These are phyloP conservation scores for Odontamblyopus rebecca DNA, from an alignment of 2,797 vertebrate species.

Conservation along the genomic window DNA sequence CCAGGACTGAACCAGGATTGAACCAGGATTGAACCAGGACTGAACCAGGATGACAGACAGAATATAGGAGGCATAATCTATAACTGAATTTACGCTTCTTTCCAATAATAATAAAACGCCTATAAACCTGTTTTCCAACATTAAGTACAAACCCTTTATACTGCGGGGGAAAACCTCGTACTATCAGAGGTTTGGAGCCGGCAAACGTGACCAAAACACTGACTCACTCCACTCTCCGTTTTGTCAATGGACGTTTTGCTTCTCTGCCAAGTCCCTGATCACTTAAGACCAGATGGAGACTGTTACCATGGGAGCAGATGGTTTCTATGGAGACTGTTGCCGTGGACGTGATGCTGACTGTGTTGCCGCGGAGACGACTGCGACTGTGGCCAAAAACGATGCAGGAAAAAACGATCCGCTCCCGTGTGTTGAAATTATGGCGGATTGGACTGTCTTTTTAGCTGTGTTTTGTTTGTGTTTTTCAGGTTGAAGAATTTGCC, in stretches of 20 bases:
- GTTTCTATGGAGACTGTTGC: slow-evolving; percentile 65
- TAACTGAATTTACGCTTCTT: too few relatives aligned
- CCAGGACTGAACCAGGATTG: too few relatives aligned
- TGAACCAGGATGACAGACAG: too few relatives aligned
- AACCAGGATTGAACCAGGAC: too few relatives aligned
- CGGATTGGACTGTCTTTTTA: not conserved
- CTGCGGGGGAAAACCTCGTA: slow-evolving; percentile 11
- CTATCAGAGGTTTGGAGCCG: not conserved
- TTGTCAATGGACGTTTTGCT: slow-evolving; percentile 53
- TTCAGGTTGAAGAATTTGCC: slow-evolving; percentile 96
- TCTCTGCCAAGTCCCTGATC: slow-evolving; percentile 14
- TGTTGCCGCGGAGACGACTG: slow-evolving; percentile 61
- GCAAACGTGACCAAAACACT: slow-evolving; percentile 14
- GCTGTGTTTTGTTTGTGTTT: not conserved
- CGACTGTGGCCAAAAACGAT: not conserved
- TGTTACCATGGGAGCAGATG: slow-evolving; percentile 64
- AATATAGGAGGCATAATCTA: too few relatives aligned
- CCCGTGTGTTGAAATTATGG: not conserved
- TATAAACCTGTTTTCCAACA: too few relatives aligned
- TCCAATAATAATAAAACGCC: too few relatives aligned
- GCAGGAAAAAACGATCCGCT: too few relatives aligned
- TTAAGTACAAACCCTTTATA: not conserved
- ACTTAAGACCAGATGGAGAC: slow-evolving; percentile 35
- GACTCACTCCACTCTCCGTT: slow-evolving; percentile 20
- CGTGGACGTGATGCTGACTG: slow-evolving; percentile 57